Evolutionary conservation across 2,888 invertebrate genomes (phyloP), one percentile per base, ranked within the genome.

Genomic region (Masnerella sp.): DNA sequence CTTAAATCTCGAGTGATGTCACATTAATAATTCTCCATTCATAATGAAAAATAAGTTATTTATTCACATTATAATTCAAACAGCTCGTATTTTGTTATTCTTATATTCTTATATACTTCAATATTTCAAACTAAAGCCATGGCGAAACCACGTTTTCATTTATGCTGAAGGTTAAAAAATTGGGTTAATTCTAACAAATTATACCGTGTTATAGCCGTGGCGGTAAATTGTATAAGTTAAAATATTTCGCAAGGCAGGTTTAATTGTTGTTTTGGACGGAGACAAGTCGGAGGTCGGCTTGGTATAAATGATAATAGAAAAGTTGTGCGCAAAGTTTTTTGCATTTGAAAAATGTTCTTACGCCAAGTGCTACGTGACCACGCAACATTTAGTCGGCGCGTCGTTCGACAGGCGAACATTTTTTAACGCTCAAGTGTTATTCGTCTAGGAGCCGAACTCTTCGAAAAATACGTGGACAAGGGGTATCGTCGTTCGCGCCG

Each of bases 331-430:
- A 30, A 62, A 43, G 49, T 67, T 68, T 69, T 59, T 62, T 52
- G 14, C 40, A 11, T 17, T 47, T 54, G 74, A 74, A 59, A 61
- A 69, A 65, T 74, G 65, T 61, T 54, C 54, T 56, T 52, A 65
- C 52, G 59, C 49, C 61, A 49, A 59, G 51, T 43, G 36, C 15
- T 70, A 70, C 65, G 74, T 74, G 69, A 69, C 69, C 74, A 65
- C 59, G 65, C 69, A 65, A 74, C 68, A 74, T 74, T 69, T 62
- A 68, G 45, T 42, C 14, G 52, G 17, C 34, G 12, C 67, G 43
- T 42, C 59, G 59, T 65, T 74, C 59, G 74, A 69, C 69, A 59
- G 73, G 43, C 45, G 40, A 65, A 56, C 59, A 69, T 65, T 54
- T 59, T 51, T 70, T 59, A 65, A 54, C 58, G 42, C 18, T 52